Percentiles rank a stretch among this genome's conserved stretches.
Conservation (phyloP, 2,888 invertebrate genomes). For the Scrobipalpa costella region DNA sequence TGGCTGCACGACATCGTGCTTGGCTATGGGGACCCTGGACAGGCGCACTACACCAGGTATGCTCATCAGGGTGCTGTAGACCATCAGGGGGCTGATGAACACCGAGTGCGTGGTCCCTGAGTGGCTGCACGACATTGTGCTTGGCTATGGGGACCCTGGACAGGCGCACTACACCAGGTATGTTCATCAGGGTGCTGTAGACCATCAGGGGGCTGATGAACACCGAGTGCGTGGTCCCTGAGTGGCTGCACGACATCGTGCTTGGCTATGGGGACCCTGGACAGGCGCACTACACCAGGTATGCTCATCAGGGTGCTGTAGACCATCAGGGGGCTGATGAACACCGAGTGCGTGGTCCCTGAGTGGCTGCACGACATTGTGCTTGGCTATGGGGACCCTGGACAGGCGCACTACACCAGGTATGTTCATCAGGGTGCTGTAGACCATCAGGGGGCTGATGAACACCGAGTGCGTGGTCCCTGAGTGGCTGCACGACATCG, state of each 20-base stretch:
- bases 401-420: constrained; percentile 97
- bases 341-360: too few species aligned
- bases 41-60: constrained; percentile 95
- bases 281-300: constrained; percentile 96
- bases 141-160: constrained; percentile 98
- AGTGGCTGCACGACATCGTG: constrained; percentile 87
- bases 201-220: constrained; percentile 8
- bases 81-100: constrained; percentile 9
- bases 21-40: constrained; percentile 98
- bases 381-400: constrained; percentile 98
- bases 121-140: constrained; percentile 88
- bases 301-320: constrained; percentile 27
- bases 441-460: constrained; percentile 12
- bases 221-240: too few species aligned
- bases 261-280: constrained; percentile 99
- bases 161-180: constrained; percentile 96
- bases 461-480: too few species aligned
- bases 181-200: not conserved
- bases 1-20: constrained; percentile 98
- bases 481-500: constrained; percentile 85
- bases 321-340: constrained; percentile 11
- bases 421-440: constrained; percentile 42
- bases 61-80: not conserved
- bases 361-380: constrained; percentile 87
- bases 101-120: too few species aligned